A percentile compares a stretch with the other conserved stretches of the same genome.
phyloP scores from a whole-genome alignment of 2,888 invertebrate genomes.

The Lepeophtheirus nordmannii region DNA sequence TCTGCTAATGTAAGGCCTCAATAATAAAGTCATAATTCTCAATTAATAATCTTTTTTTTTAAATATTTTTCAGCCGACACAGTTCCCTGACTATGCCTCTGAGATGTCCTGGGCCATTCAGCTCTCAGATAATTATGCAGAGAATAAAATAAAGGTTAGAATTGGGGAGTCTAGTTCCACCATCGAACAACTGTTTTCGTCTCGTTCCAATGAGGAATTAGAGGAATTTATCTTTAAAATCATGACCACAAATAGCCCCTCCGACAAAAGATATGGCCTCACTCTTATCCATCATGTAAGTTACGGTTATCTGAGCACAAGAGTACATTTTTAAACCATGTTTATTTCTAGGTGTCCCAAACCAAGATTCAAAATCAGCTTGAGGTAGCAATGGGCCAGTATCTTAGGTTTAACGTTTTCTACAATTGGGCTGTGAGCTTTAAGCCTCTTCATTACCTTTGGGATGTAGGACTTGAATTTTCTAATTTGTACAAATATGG shows the following conservation, averaged over 20 bases:
- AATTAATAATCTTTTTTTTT: conserved; percentile 4
- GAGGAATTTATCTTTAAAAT: conserved; percentile 10
- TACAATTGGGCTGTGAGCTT: conserved; percentile 4
- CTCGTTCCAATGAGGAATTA: neutral
- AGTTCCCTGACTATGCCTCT: conserved; percentile 29
- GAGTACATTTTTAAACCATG: neutral
- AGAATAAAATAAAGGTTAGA: conserved; percentile 28
- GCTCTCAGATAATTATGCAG: conserved; percentile 30
- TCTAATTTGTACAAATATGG: neutral
- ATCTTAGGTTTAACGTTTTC: neutral
- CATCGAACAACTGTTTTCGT: conserved; percentile 11
- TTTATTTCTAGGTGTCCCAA: neutral
- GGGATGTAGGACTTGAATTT: neutral
- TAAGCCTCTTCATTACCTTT: neutral
- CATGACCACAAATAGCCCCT: neutral
- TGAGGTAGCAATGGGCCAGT: neutral
- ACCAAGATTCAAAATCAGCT: neutral
- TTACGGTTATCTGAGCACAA: neutral
- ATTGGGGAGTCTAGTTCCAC: neutral
- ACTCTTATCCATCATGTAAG: neutral
- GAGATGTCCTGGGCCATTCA: conserved; percentile 31
- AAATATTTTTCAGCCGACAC: conserved; percentile 28
- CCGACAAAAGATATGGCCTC: neutral
- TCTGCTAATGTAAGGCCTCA: neutral
- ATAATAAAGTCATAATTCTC: neutral